Evolutionary conservation across 2,797 vertebrate genomes (phyloP), one percentile per base, ranked within the genome.

Genomic region (Taenioides sp.): DNA sequence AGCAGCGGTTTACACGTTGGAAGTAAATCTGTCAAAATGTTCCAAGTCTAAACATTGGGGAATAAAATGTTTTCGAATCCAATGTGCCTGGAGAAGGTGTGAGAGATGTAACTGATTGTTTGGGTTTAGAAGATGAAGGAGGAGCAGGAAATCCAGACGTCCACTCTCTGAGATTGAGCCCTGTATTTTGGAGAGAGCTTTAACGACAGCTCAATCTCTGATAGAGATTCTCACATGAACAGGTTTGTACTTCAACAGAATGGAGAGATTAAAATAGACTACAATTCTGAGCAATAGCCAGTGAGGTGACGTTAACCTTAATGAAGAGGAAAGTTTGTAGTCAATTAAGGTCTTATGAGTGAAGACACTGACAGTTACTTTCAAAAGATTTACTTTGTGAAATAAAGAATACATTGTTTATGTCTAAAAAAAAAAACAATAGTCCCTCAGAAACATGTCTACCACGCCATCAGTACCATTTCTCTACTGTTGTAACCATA

Each of bases 121-220:
- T 78, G 72, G 76, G 72, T 84, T 84, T 70, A 59, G 63, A 65
- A 78, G 82, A 77, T 76, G 64, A 70, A 69, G 55, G 71, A 61
- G 40, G 75, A 64, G 27, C 25, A 69, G 57, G 62, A 59, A 59
- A 59, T 59, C 57, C 25, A 16, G 55, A 22, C 75, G 22, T 9
- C 1, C 60, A 69, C 72, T 80, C 79, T 78, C 67, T 62, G 59
- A 73, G 60, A 86, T 84, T 75, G 77, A 65, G 78, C 66, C 37
- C 7, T 72, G 28, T 71, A 64, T 72, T 83, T 73, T 78, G 70
- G 60, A 22, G 63, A 72, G 70, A 40, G 72, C 72, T 84, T 80
- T 76, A 47, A 77, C 70, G 67, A 77, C 37, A 49, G 63, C 65
- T 74, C 54, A 69, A 27, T 81, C 65, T 63, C 40, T 22, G 55